Conservation (phyloP, 2,888 invertebrate genomes). For the Blomia tropicalis region DNA sequence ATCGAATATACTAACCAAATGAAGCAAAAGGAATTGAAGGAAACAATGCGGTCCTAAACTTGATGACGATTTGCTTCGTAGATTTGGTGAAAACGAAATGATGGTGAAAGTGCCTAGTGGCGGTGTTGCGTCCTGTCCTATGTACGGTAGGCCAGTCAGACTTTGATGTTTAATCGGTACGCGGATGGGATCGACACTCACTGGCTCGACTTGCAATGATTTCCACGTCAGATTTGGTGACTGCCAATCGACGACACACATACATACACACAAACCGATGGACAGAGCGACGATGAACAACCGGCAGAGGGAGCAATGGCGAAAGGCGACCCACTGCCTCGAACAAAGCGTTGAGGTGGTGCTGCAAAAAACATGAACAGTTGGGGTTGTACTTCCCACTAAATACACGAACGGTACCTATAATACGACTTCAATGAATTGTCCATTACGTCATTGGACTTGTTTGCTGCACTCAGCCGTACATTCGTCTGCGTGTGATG, state of each 20-base stretch:
- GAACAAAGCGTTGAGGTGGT: neutral
- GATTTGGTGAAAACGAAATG: neutral
- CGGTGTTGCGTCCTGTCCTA: neutral
- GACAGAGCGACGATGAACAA: neutral
- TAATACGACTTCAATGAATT: too few relatives aligned
- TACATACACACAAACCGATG: too few relatives aligned
- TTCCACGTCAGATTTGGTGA: neutral
- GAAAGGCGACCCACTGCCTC: neutral
- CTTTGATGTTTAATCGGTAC: neutral
- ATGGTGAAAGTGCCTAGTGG: neutral
- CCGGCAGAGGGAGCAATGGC: neutral
- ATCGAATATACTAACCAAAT: too few relatives aligned
- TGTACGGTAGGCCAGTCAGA: neutral
- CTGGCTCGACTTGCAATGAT: neutral
- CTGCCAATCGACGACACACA: neutral
- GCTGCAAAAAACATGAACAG: too few relatives aligned
- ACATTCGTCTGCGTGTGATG: too few relatives aligned
- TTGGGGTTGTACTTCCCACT: too few relatives aligned
- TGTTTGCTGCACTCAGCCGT: too few relatives aligned
- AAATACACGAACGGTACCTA: too few relatives aligned
- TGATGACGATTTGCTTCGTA: neutral
- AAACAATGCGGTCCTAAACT: neutral
- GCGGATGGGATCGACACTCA: neutral
- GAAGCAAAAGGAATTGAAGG: too few relatives aligned
- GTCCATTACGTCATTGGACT: too few relatives aligned